phyloP scores from a whole-genome alignment of 2,797 vertebrate genomes.

The Loris lydekkerianus region DNA sequence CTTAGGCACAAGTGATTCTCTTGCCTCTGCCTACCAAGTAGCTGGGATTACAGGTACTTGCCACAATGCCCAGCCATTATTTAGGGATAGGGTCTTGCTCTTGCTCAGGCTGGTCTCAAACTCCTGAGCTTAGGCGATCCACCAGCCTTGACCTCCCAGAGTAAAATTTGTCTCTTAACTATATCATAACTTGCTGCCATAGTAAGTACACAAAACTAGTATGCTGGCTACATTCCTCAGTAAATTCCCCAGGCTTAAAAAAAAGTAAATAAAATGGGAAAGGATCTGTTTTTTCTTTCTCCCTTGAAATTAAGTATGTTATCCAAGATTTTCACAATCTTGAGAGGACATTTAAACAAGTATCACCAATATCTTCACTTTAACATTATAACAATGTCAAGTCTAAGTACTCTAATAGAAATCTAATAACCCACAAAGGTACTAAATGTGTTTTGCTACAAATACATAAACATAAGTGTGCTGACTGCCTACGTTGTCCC shows the following conservation, averaged over 20 bases:
- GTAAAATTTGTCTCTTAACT: neutral
- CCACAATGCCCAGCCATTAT: no score
- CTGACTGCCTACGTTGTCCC: neutral
- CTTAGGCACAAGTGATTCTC: no score
- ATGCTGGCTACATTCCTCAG: neutral
- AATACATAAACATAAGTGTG: neutral
- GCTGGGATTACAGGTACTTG: no score
- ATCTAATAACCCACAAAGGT: conserved; percentile 36
- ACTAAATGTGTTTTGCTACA: neutral
- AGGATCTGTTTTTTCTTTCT: conserved; percentile 38
- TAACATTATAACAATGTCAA: conserved; percentile 45
- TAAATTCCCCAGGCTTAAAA: conserved; percentile 53
- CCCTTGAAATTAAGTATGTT: neutral
- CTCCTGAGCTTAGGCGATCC: no score
- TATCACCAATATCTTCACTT: neutral
- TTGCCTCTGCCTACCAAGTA: no score
- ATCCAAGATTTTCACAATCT: neutral
- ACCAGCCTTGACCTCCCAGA: no score
- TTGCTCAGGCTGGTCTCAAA: no score
- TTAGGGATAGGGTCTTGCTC: no score
- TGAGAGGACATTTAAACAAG: conserved; percentile 29
- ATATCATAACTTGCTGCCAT: neutral
- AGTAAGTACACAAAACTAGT: conserved; percentile 10
- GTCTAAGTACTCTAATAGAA: conserved; percentile 24
- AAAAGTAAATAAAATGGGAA: neutral